These are phyloP conservation scores for Gryllus bimaculatus DNA, from an alignment of 1,140 invertebrate genomes.

Conservation along the genomic window DNA sequence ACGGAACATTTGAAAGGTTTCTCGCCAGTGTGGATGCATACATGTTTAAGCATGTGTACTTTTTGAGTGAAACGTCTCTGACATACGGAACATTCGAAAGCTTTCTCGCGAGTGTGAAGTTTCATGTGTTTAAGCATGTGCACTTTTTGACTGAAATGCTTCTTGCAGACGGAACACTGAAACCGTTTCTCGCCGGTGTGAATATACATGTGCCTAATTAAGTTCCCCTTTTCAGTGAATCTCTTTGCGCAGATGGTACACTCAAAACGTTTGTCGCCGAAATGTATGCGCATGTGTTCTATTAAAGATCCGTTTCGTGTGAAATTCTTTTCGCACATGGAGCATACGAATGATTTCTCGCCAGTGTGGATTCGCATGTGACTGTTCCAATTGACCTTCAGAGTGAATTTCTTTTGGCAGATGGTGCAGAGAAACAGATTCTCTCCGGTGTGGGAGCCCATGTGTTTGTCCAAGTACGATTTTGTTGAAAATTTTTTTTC, in stretches of 20 bases:
- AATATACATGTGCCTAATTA: not conserved
- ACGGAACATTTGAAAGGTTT: not conserved
- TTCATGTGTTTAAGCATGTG: slow-evolving; percentile 33
- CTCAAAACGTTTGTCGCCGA: not conserved
- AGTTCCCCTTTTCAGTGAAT: not conserved
- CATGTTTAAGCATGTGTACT: slow-evolving; percentile 10
- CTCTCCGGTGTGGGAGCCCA: too few species aligned
- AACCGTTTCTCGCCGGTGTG: slow-evolving; percentile 32
- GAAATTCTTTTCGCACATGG: too few species aligned
- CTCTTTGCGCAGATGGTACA: not conserved
- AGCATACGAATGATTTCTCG: too few species aligned
- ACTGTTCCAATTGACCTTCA: too few species aligned
- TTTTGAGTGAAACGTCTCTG: slow-evolving; percentile 18
- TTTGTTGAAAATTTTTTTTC: too few species aligned
- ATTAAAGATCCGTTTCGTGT: not conserved
- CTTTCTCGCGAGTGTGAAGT: slow-evolving; percentile 32
- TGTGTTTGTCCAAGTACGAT: too few species aligned
- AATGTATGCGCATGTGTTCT: not conserved
- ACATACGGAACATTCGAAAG: slow-evolving; percentile 29
- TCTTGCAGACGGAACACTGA: slow-evolving; percentile 32
- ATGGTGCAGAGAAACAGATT: too few species aligned
- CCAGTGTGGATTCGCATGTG: too few species aligned
- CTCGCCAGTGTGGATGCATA: not conserved
- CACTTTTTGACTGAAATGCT: slow-evolving; percentile 33
- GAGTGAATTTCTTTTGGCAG: too few species aligned